phyloP scores from a whole-genome alignment of 2,888 invertebrate genomes.

The Phasia obesa region DNA sequence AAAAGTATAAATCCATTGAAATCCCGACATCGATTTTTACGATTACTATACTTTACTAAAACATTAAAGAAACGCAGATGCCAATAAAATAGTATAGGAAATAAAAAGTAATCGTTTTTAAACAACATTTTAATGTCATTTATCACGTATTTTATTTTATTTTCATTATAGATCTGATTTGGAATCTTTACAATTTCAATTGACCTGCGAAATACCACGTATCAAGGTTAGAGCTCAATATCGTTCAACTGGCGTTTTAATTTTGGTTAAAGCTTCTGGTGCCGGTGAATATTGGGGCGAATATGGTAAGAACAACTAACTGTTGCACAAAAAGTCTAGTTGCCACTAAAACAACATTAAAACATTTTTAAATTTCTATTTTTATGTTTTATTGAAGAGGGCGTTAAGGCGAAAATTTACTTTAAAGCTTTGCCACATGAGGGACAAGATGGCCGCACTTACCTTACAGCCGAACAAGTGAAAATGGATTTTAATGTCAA shows the following conservation, averaged over 20 bases:
- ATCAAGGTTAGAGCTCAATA: slow-evolving; percentile 91
- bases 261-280: slow-evolving; percentile 91
- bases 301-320: slow-evolving; percentile 85
- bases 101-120: neutral
- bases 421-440: slow-evolving; percentile 88
- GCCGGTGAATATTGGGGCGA: slow-evolving; percentile 95
- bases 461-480: slow-evolving; percentile 88
- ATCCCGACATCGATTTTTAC: too few relatives aligned
- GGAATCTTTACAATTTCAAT: slow-evolving; percentile 90
- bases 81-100: neutral
- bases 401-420: slow-evolving; percentile 92
- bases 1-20: too few relatives aligned
- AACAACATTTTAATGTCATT: neutral
- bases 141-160: slow-evolving; percentile 10
- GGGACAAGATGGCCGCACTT: slow-evolving; percentile 86
- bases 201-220: slow-evolving; percentile 90
- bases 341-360: slow-evolving; percentile 14
- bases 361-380: neutral
- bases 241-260: slow-evolving; percentile 90
- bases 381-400: slow-evolving; percentile 84
- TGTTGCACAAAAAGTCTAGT: neutral
- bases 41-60: too few relatives aligned
- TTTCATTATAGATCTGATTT: slow-evolving; percentile 86
- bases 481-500: slow-evolving; percentile 94
- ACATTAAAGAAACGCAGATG: too few relatives aligned